Conservation (phyloP, 2,888 invertebrate species). For the Synanthedon myopaeformis region DNA sequence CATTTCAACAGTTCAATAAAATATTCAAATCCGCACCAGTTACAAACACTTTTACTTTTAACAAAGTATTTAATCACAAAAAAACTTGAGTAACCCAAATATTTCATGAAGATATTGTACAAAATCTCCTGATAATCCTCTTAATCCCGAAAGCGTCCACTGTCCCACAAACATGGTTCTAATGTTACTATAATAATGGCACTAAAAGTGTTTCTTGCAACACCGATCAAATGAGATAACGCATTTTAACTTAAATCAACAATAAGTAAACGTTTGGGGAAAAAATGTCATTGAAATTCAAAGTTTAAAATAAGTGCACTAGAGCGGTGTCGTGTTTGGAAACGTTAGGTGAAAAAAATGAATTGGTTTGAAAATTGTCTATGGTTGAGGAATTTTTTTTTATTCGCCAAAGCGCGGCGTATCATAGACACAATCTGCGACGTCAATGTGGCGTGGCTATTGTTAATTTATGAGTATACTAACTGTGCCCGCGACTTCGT, state of each 20-base stretch:
- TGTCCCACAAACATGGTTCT: constrained; percentile 22
- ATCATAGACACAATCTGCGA: too few relatives aligned
- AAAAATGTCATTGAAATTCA: constrained; percentile 14
- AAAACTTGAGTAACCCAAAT: constrained; percentile 4
- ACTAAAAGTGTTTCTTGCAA: constrained; percentile 37
- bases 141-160: constrained; percentile 11
- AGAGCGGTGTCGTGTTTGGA: constrained; percentile 7
- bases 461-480: too few relatives aligned
- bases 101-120: constrained; percentile 7
- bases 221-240: constrained; percentile 34
- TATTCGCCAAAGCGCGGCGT: too few relatives aligned
- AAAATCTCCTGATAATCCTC: constrained; percentile 5
- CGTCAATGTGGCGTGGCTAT: too few relatives aligned
- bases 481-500: too few relatives aligned
- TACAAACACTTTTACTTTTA: constrained; percentile 3
- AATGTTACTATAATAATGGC: constrained; percentile 40
- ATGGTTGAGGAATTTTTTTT: too few relatives aligned
- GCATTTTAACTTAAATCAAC: constrained; percentile 8
- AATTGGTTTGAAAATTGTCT: neutral
- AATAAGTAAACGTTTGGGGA: constrained; percentile 1
- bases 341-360: constrained; percentile 1
- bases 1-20: too few relatives aligned
- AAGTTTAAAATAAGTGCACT: constrained; percentile 8
- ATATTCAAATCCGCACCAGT: too few relatives aligned
- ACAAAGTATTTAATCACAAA: constrained; percentile 9